Evolutionary conservation across 2,113 vertebrate genomes (phyloP).

Genomic region (Triplophysa siluroides): DNA sequence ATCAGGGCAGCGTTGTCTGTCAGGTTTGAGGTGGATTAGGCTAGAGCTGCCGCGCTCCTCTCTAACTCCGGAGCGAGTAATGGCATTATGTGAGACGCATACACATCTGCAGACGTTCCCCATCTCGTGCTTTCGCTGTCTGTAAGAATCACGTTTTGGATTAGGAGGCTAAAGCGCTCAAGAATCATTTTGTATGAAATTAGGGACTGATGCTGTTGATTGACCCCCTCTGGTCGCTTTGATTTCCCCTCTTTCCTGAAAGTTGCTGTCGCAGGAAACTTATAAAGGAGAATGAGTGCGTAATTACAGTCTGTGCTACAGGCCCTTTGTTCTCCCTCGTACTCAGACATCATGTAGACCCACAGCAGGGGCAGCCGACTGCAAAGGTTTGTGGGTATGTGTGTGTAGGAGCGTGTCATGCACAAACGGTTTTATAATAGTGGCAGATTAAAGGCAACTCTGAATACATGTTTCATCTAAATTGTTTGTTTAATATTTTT

Average conservation of each 20-base stretch:
- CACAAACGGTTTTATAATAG: not conserved
- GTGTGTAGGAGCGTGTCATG: too few species aligned
- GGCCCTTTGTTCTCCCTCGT: not conserved
- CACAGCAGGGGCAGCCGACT: not conserved
- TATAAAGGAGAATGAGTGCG: not conserved
- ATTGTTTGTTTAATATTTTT: not conserved
- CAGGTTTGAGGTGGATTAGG: conserved; percentile 57
- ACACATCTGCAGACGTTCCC: conserved; percentile 56
- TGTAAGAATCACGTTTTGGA: conserved; percentile 14
- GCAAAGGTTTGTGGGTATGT: not conserved
- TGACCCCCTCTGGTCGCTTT: conserved; percentile 10
- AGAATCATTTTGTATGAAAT: conserved; percentile 28
- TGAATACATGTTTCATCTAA: not conserved
- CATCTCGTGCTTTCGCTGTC: not conserved
- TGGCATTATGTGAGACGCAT: conserved; percentile 43
- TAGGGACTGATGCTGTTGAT: conserved; percentile 31
- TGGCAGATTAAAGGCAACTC: not conserved
- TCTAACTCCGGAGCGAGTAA: conserved; percentile 24
- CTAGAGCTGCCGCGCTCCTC: conserved; percentile 30
- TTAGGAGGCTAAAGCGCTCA: conserved; percentile 16
- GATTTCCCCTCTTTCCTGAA: conserved; percentile 28
- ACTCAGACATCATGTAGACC: conserved; percentile 1
- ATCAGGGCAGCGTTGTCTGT: conserved; percentile 53
- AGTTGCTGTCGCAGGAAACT: conserved; percentile 16
- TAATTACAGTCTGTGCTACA: not conserved